These are phyloP conservation scores for Caenorhabditis sp. DNA, from an alignment of 2,888 invertebrate genomes.

Conservation along the genomic window DNA sequence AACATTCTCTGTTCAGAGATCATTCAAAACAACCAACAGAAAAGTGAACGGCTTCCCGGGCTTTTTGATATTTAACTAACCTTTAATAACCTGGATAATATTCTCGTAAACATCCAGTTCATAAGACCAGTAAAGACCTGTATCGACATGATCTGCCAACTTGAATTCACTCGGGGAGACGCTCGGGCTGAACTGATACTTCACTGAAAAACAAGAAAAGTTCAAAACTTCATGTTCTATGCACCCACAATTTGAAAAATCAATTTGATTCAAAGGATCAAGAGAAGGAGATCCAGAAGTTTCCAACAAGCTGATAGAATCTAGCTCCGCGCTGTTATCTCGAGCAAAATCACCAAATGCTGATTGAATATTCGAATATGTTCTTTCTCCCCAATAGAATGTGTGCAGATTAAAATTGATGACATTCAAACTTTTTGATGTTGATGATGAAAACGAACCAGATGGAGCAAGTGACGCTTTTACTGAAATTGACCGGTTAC, in stretches of 20 bases:
- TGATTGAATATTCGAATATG: conserved; percentile 13
- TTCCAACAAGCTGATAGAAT: conserved; percentile 8
- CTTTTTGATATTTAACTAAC: no score
- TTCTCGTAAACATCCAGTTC: conserved; percentile 8
- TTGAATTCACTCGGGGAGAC: neutral
- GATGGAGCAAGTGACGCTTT: conserved; percentile 22
- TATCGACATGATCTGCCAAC: neutral
- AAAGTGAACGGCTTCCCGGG: no score
- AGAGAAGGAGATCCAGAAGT: neutral
- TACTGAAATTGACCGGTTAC: conserved; percentile 10
- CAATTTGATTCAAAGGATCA: neutral
- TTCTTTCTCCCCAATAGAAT: conserved; percentile 20
- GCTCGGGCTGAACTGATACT: neutral
- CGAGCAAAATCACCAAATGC: conserved; percentile 3
- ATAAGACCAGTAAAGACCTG: conserved; percentile 29
- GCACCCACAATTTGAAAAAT: neutral
- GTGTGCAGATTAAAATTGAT: conserved; percentile 30
- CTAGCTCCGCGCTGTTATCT: conserved; percentile 3
- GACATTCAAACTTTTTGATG: conserved; percentile 16
- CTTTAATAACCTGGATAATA: conserved; percentile 12
- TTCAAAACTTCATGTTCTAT: neutral
- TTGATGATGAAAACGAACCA: conserved; percentile 9
- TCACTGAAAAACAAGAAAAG: neutral
- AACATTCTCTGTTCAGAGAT: no score
- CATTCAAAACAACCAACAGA: no score